These are phyloP conservation scores for Paramormyrops kingsleyae DNA, from an alignment of 2,113 vertebrate genomes.

Conservation along the genomic window DNA sequence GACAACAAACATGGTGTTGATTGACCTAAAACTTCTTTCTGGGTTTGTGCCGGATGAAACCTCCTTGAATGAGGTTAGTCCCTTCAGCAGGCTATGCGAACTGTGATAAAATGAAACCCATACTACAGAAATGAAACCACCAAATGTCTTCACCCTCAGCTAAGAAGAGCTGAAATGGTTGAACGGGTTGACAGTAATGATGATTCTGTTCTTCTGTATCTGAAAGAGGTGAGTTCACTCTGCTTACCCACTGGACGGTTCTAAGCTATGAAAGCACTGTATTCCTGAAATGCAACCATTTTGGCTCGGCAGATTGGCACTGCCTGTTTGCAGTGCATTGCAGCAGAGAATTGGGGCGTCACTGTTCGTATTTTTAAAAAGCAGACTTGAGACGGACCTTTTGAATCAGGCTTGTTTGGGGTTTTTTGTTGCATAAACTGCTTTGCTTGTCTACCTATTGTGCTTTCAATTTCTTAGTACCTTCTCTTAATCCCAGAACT, in stretches of 20 bases:
- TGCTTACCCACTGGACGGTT: not conserved
- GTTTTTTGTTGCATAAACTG: no score
- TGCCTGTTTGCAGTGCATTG: not conserved
- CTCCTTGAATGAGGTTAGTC: conserved; percentile 1
- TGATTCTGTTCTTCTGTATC: not conserved
- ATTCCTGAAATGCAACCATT: not conserved
- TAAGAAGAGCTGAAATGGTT: not conserved
- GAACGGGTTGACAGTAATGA: not conserved
- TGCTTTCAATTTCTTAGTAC: no score
- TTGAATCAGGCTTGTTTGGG: not conserved
- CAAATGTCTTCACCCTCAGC: not conserved
- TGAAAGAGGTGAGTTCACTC: not conserved
- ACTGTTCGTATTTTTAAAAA: not conserved
- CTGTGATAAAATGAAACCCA: not conserved
- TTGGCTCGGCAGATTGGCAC: not conserved
- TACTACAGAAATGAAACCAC: not conserved
- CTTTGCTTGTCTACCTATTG: no score
- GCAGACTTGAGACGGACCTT: not conserved
- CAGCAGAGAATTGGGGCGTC: not conserved
- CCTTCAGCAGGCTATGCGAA: not conserved
- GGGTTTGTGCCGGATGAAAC: not conserved
- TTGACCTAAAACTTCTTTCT: conserved; percentile 12
- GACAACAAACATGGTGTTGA: conserved; percentile 9
- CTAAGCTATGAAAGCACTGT: no score
- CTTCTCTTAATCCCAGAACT: no score